Evolutionary conservation across 2,797 vertebrate genomes (phyloP).

Genomic region (Liasis olivaceus): DNA sequence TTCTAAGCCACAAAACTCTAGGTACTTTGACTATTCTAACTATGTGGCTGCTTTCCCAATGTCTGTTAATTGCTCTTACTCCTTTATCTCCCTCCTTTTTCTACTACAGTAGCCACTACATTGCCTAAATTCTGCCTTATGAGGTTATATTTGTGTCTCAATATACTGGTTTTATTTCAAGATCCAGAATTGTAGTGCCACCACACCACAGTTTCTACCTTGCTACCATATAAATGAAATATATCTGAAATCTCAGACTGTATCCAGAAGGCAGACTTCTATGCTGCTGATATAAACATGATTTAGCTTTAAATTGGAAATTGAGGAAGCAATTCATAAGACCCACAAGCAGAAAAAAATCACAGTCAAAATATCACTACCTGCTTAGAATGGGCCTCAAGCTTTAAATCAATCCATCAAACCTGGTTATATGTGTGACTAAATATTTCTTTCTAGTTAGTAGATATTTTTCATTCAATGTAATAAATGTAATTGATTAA

Average conservation of each 20-base stretch:
- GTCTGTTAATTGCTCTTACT: not conserved
- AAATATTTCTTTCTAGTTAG: not conserved
- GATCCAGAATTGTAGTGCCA: not conserved
- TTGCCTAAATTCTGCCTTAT: not conserved
- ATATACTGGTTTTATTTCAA: not conserved
- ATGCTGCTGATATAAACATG: not conserved
- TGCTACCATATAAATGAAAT: not conserved
- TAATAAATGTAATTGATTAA: too few species aligned
- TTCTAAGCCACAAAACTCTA: not conserved
- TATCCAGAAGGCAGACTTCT: not conserved
- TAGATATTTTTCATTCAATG: too few species aligned
- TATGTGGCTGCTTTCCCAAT: constrained; percentile 9
- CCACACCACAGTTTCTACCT: not conserved
- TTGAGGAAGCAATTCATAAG: not conserved
- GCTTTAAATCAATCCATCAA: not conserved
- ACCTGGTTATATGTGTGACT: not conserved
- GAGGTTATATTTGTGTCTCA: not conserved
- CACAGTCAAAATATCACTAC: not conserved
- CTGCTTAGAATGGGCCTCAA: not conserved
- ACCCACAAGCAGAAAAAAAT: not conserved
- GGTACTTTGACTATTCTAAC: not conserved
- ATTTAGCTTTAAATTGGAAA: not conserved
- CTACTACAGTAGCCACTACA: not conserved
- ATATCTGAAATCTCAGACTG: not conserved
- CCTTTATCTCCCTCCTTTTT: not conserved